Conservation (phyloP, 2,888 invertebrate genomes). For the Apantesis nais region DNA sequence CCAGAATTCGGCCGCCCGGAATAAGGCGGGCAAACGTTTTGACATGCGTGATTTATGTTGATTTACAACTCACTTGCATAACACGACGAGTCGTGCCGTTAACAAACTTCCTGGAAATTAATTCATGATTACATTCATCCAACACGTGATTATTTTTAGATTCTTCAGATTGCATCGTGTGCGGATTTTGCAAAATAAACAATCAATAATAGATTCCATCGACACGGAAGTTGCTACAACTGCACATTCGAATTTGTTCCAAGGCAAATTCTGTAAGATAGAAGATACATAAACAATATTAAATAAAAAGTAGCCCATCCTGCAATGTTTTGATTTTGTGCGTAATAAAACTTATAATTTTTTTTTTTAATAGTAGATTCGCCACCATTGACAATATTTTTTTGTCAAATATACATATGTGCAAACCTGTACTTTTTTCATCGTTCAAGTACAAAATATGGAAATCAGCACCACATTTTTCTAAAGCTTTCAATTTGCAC, state of each 20-base stretch:
- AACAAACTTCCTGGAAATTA: conserved; percentile 50
- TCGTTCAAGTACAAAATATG: no score
- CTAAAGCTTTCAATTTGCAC: no score
- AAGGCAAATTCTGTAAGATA: neutral
- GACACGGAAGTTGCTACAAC: conserved; percentile 19
- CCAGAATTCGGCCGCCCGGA: conserved; percentile 21
- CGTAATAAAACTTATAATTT: no score
- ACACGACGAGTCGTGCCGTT: conserved; percentile 40
- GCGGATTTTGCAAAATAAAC: conserved; percentile 26
- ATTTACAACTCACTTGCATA: conserved; percentile 54
- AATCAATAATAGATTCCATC: conserved; percentile 21
- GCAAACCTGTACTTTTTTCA: no score
- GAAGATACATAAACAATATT: neutral
- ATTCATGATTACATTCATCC: conserved; percentile 48
- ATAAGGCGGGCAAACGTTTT: conserved; percentile 56
- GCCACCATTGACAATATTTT: no score
- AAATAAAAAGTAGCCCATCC: no score
- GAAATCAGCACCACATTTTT: no score
- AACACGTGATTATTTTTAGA: conserved; percentile 36
- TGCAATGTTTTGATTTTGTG: no score
- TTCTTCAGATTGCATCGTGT: conserved; percentile 26
- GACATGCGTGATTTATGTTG: conserved; percentile 60
- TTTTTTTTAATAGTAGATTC: no score
- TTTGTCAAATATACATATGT: no score
- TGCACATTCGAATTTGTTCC: conserved; percentile 1